A percentile compares a stretch with the other conserved stretches of the same genome.
phyloP scores from a whole-genome alignment of 2,797 vertebrate genomes.

The Oreochromis mossambicus region DNA sequence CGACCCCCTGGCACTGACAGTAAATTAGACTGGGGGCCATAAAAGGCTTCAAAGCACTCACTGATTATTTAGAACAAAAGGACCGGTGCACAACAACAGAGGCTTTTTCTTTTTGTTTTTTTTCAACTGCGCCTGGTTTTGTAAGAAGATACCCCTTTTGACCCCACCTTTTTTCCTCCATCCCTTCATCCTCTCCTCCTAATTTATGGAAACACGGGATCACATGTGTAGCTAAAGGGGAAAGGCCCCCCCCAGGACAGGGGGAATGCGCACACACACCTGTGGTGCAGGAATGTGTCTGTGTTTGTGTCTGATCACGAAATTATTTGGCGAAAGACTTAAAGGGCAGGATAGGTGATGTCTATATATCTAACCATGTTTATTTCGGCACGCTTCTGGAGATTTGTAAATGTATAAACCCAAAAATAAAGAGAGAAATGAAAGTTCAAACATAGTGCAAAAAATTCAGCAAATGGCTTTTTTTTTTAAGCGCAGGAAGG shows the following conservation, averaged over 20 bases:
- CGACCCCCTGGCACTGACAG: constrained; percentile 58
- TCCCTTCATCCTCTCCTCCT: constrained; percentile 55
- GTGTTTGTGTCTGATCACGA: constrained; percentile 18
- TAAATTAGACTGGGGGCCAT: constrained; percentile 61
- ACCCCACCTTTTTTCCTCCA: constrained; percentile 31
- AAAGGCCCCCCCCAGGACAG: constrained; percentile 47
- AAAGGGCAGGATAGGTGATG: constrained; percentile 5
- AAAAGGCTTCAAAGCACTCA: constrained; percentile 70
- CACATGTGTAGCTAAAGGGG: constrained; percentile 56
- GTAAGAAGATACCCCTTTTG: constrained; percentile 69
- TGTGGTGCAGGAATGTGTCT: constrained; percentile 55
- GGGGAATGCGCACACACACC: constrained; percentile 51
- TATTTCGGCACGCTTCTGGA: constrained; percentile 18
- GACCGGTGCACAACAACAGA: constrained; percentile 47
- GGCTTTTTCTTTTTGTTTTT: neutral
- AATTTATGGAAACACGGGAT: constrained; percentile 37
- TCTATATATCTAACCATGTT: constrained; percentile 1
- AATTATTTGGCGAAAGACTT: constrained; percentile 16
- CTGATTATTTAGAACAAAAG: constrained; percentile 69
- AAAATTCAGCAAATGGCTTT: constrained; percentile 50
- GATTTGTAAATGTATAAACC: constrained; percentile 28
- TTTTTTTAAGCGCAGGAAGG: constrained; percentile 42
- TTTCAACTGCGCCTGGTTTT: constrained; percentile 58
- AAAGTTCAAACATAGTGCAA: constrained; percentile 71
- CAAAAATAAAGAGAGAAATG: constrained; percentile 8